Evolutionary conservation across 2,113 vertebrate genomes (phyloP).

Genomic region (Burhinus oedicnemus): DNA sequence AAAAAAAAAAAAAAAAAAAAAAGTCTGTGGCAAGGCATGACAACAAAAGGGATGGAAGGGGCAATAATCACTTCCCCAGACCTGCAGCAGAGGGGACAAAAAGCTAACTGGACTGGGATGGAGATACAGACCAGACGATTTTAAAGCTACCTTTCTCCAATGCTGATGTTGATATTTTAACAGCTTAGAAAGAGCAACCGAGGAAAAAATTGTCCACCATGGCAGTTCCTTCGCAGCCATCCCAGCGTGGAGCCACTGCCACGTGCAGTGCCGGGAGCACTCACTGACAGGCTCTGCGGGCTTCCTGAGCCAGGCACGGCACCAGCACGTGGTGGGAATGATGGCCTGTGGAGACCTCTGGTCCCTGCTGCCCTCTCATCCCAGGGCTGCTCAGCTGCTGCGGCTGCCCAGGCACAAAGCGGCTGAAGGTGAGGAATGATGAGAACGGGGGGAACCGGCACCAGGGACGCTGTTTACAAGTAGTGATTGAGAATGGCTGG

Average conservation of each 20-base stretch:
- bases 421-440: no score
- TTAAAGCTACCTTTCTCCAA: not conserved
- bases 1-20: not conserved
- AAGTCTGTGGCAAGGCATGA: not conserved
- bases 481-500: no score
- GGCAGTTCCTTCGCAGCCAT: fast-evolving
- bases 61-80: not conserved
- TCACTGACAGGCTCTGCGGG: fast-evolving
- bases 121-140: not conserved
- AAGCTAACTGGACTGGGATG: not conserved
- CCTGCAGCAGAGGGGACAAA: not conserved
- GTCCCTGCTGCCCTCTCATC: not conserved
- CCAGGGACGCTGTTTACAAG: no score
- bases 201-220: fast-evolving
- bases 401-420: no score
- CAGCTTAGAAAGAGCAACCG: not conserved
- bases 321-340: not conserved
- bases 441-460: no score
- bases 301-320: fast-evolving
- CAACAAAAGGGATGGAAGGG: not conserved
- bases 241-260: not conserved
- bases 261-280: fast-evolving
- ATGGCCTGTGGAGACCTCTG: not conserved
- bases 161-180: not conserved
- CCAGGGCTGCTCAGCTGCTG: not conserved